Base-by-base conservation (phyloP, 1,140 invertebrate species). In the Papilio aristodemus region DNA sequence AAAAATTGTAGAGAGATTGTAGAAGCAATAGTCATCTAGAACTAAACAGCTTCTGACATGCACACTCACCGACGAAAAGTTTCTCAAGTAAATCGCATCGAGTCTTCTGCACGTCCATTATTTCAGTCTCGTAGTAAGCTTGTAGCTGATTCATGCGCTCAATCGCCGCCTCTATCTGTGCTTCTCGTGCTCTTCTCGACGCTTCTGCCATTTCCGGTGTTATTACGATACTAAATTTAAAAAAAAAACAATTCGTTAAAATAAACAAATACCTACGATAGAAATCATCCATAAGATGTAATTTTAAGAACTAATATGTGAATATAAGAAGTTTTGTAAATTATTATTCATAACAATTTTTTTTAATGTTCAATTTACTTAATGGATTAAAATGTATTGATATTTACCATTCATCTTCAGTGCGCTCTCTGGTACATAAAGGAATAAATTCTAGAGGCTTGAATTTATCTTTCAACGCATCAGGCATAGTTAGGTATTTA, bases 391-490 rank as follows among this genome's bases (percentile, higher is more conserved):
- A n/a, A n/a, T n/a, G n/a, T n/a, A n/a, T n/a, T n/a, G n/a, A 13
- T 57, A n/a, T 41, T 72, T 62, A 81, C 79, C 66, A 73, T 59
- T 76, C 73, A 0, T 71, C 67, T 63, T 85, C 78, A 58, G 57
- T 63, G 17, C 64, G 67, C 25, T 86, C 85, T 59, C 79, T 90
- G 1, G 80, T 86, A 54, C 87, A 90, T 0, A 83, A 70, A 0
- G 85, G 81, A 10, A 90, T 67, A 39, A 84, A 90, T 27, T 78
- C 70, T 1, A 90, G 70, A 0, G 86, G 81, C 17, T 80, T 75
- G 63, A 90, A 90, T 66, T 86, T 88, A 58, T 90, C 86, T 22
- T 76, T 81, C 17, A 88, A 62, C 32, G 79, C 75, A 37, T 88
- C 85, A 1, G 87, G 87, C 78, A 86, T 84, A 1, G 70, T 69